Evolutionary conservation across 2,888 invertebrate genomes (phyloP).

Genomic region (Ectemnius cavifrons): DNA sequence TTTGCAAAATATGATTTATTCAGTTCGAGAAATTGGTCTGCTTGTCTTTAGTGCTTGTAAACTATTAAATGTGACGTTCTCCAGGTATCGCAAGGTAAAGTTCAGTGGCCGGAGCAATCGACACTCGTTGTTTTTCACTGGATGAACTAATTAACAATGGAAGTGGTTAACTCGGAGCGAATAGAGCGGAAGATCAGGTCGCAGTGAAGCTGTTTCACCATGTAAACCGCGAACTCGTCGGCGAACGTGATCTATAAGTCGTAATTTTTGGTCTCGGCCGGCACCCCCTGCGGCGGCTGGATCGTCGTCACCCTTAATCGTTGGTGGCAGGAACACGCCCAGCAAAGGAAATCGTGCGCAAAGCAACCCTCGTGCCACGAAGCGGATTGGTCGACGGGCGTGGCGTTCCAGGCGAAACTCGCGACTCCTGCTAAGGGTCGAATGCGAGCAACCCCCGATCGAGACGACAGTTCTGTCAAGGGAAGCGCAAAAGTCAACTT

Average conservation of each 20-base stretch:
- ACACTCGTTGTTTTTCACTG: too few relatives aligned
- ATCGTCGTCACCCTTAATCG: constrained; percentile 43
- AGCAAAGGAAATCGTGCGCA: constrained; percentile 28
- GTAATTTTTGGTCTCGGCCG: constrained; percentile 63
- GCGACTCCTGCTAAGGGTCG: constrained; percentile 26
- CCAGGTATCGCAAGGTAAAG: too few relatives aligned
- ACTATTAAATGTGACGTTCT: too few relatives aligned
- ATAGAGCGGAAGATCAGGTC: too few relatives aligned
- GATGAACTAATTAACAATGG: too few relatives aligned
- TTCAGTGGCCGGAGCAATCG: too few relatives aligned
- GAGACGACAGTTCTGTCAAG: constrained; percentile 18
- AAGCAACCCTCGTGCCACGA: constrained; percentile 27
- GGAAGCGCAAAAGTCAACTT: constrained; percentile 53
- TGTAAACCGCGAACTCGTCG: constrained; percentile 21
- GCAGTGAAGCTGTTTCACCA: too few relatives aligned
- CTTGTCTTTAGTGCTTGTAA: too few relatives aligned
- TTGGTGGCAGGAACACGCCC: constrained; percentile 39
- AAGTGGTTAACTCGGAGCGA: too few relatives aligned
- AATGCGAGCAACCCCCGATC: constrained; percentile 49
- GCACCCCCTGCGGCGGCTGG: constrained; percentile 34
- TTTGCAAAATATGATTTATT: too few relatives aligned
- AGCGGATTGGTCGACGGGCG: constrained; percentile 57
- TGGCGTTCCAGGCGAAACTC: constrained; percentile 32
- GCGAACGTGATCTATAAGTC: constrained; percentile 66
- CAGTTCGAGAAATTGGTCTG: too few relatives aligned